A percentile compares a stretch with the other conserved stretches of the same genome.
These are phyloP conservation scores for Drosophila chauvacae DNA, from an alignment of 1,140 invertebrate species.

Conservation along the genomic window DNA sequence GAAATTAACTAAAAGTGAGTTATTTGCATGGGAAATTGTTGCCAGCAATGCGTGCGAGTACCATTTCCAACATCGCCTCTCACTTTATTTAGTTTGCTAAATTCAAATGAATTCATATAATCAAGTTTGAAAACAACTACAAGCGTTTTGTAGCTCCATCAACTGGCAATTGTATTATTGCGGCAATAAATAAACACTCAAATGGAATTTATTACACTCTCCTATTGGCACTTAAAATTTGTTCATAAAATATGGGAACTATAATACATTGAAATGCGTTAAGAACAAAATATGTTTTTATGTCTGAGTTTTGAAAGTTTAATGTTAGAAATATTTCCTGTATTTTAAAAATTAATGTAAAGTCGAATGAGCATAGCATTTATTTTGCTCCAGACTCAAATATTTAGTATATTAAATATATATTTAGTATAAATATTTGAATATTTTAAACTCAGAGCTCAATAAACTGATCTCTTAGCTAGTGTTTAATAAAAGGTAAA, in stretches of 20 bases:
- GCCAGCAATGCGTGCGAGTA: neutral
- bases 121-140: neutral
- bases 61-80: neutral
- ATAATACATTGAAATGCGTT: neutral
- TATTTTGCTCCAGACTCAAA: too few species aligned
- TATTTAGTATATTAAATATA: too few species aligned
- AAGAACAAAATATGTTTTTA: too few species aligned
- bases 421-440: too few species aligned
- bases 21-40: conserved; percentile 40
- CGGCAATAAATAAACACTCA: neutral
- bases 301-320: neutral
- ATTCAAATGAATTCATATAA: conserved; percentile 15
- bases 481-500: neutral
- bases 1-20: conserved; percentile 64
- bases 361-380: too few species aligned
- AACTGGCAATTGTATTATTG: neutral
- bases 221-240: neutral
- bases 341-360: neutral
- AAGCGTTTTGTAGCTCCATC: neutral
- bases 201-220: conserved; percentile 1
- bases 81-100: neutral
- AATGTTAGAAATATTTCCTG: too few species aligned
- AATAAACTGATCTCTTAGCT: neutral
- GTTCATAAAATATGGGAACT: neutral
- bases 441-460: neutral